Percentiles rank a stretch among this genome's conserved stretches.
These are phyloP conservation scores for Marisa cornuarietis DNA, from an alignment of 1,140 invertebrate genomes.

Conservation along the genomic window DNA sequence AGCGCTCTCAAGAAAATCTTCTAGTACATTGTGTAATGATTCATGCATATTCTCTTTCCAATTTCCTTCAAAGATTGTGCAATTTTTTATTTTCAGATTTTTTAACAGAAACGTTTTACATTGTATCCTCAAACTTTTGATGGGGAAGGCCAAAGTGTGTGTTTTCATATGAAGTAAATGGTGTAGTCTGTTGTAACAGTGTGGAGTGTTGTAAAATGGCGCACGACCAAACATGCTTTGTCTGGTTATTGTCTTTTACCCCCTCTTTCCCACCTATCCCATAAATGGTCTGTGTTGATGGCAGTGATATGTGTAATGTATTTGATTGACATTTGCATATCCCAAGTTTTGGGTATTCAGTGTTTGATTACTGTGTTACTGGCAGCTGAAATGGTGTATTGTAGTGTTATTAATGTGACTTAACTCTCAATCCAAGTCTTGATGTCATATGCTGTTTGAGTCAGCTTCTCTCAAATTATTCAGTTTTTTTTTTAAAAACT, in stretches of 20 bases:
- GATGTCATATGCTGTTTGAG: conserved; percentile 10
- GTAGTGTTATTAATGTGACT: background rate
- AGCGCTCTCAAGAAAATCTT: background rate
- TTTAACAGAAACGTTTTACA: background rate
- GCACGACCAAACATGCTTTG: too few relatives aligned
- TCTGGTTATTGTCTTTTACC: too few relatives aligned
- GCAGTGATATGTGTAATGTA: conserved; percentile 2
- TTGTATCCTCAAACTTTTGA: background rate
- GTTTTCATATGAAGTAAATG: conserved; percentile 1
- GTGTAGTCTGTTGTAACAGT: background rate
- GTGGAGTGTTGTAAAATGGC: too few relatives aligned
- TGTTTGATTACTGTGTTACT: conserved; percentile 20
- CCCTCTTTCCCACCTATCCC: too few relatives aligned
- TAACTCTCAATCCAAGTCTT: conserved; percentile 21
- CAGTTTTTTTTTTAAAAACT: background rate
- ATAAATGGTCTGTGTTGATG: conserved; percentile 1
- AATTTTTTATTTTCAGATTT: conserved; percentile 13
- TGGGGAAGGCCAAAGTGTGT: conserved; percentile 19
- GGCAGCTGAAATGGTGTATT: conserved; percentile 18
- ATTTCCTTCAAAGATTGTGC: conserved; percentile 24
- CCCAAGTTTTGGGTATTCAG: conserved; percentile 8
- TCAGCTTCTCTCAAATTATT: background rate
- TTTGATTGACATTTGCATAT: conserved; percentile 7
- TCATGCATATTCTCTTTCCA: background rate
- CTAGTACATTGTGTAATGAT: background rate